These are phyloP conservation scores for Dallia pectoralis DNA, from an alignment of 2,797 vertebrate genomes.

Conservation along the genomic window DNA sequence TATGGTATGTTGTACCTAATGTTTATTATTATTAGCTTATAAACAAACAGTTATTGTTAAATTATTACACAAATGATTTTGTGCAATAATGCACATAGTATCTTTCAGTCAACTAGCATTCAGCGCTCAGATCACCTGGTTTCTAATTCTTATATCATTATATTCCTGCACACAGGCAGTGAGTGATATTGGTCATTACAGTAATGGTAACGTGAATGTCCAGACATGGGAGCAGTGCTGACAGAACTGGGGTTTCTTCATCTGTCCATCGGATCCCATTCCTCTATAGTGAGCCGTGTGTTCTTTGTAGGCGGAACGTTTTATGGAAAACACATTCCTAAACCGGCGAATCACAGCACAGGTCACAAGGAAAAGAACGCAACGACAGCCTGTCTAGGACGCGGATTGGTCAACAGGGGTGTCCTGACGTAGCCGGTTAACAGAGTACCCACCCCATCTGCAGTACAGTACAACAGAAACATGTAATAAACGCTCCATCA, in stretches of 20 bases:
- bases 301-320: constrained; percentile 47
- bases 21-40: no score
- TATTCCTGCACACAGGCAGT: background rate
- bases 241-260: constrained; percentile 17
- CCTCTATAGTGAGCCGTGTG: constrained; percentile 14
- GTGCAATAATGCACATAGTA: no score
- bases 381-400: constrained; percentile 41
- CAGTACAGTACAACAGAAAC: constrained; percentile 73
- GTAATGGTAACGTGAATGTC: background rate
- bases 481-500: constrained; percentile 57
- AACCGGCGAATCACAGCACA: constrained; percentile 67
- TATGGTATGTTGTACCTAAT: no score
- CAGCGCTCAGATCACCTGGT: background rate
- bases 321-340: constrained; percentile 56
- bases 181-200: background rate
- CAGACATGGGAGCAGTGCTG: background rate
- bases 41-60: no score
- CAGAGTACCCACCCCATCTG: constrained; percentile 71
- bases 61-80: no score
- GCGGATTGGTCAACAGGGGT: constrained; percentile 63
- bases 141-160: background rate
- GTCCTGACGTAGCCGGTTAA: constrained; percentile 43
- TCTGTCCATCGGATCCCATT: constrained; percentile 36
- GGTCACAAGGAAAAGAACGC: constrained; percentile 68
- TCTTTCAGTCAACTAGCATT: background rate